phyloP scores from a whole-genome alignment of 2,113 vertebrate genomes.

The Gymnarchus niloticus region DNA sequence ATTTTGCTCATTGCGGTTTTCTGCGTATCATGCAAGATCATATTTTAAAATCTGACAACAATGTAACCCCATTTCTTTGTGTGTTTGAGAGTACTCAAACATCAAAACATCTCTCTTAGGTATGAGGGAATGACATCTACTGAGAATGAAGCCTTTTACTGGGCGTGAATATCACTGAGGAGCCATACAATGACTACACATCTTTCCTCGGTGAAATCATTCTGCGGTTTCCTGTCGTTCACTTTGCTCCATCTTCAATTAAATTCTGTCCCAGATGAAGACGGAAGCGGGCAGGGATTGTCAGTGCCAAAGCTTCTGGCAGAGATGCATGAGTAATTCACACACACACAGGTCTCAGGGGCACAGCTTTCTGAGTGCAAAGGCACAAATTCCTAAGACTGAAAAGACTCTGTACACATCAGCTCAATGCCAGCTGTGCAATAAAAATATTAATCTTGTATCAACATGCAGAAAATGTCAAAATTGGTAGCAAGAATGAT shows the following conservation, averaged over 20 bases:
- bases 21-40: not conserved
- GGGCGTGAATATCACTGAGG: not conserved
- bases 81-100: not conserved
- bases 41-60: not conserved
- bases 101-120: slow-evolving; percentile 7
- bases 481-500: not conserved
- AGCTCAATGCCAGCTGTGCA: not conserved
- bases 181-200: not conserved
- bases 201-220: not conserved
- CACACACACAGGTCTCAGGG: not conserved
- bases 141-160: not conserved
- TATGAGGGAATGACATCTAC: not conserved
- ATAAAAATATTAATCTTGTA: slow-evolving; percentile 9
- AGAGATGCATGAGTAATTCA: not conserved
- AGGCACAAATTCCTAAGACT: not conserved
- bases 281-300: not conserved
- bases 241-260: slow-evolving; percentile 9
- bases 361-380: not conserved
- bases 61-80: not conserved
- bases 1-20: not conserved
- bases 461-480: not conserved
- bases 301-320: not conserved
- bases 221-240: not conserved
- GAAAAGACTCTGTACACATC: not conserved
- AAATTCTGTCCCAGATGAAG: slow-evolving; percentile 4